Evolutionary conservation across 2,888 invertebrate species (phyloP).

Genomic region (Machimus rusticus): DNA sequence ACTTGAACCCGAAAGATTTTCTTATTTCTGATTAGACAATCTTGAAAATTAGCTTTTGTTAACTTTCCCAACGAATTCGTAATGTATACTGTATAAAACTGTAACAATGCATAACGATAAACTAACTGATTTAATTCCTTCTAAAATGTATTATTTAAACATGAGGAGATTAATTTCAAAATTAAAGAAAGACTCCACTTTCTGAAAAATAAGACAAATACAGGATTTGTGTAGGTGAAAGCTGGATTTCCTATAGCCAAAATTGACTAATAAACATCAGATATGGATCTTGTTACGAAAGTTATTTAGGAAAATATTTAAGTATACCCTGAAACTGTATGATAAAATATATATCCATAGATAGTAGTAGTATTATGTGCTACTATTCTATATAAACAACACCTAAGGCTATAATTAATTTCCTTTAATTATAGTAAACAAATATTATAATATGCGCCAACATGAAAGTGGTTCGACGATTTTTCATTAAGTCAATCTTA

Average conservation of each 20-base stretch:
- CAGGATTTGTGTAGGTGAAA: not conserved
- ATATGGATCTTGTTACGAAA: not conserved
- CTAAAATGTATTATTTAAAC: not conserved
- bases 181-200: not conserved
- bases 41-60: not conserved
- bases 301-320: not conserved
- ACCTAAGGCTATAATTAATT: not conserved
- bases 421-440: not conserved
- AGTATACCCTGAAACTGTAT: not conserved
- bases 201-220: not conserved
- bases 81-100: not conserved
- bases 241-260: not conserved
- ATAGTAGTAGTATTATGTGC: too few relatives aligned
- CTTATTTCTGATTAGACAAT: not conserved
- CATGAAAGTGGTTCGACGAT: not conserved
- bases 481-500: not conserved
- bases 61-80: not conserved
- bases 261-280: not conserved
- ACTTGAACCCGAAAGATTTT: not conserved
- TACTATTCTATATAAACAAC: not conserved
- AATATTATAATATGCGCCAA: not conserved
- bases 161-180: not conserved
- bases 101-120: not conserved
- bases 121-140: not conserved
- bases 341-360: not conserved